phyloP scores from a whole-genome alignment of 2,113 vertebrate species.

The Ancistrus triradiatus region DNA sequence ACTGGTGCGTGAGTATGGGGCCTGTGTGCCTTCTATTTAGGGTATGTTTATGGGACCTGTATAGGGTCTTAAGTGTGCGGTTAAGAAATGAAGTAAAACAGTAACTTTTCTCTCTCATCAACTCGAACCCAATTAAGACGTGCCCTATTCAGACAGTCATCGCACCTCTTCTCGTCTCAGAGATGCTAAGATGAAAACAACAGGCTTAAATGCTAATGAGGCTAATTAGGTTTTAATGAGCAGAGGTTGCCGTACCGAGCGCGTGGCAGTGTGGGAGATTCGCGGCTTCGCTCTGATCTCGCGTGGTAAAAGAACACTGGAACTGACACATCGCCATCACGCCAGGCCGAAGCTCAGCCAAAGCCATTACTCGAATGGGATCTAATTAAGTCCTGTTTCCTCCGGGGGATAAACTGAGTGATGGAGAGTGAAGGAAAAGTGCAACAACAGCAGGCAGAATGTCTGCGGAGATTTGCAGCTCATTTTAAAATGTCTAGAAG shows the following conservation, averaged over 20 bases:
- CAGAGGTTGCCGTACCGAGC: slow-evolving; percentile 23
- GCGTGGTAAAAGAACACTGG: slow-evolving; percentile 23
- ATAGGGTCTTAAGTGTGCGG: not conserved
- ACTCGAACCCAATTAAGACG: slow-evolving; percentile 32
- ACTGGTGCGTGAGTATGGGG: too few relatives aligned
- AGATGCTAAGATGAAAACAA: slow-evolving; percentile 37
- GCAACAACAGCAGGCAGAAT: slow-evolving; percentile 18
- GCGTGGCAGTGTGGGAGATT: not conserved
- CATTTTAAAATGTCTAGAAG: too few relatives aligned
- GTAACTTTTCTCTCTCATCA: slow-evolving; percentile 1
- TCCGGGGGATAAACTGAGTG: slow-evolving; percentile 11
- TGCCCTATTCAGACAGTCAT: slow-evolving; percentile 13
- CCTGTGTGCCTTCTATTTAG: not conserved
- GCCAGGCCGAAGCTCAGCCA: slow-evolving; percentile 22
- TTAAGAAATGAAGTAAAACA: not conserved
- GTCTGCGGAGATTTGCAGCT: too few relatives aligned
- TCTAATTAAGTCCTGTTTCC: slow-evolving; percentile 40
- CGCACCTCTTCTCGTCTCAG: slow-evolving; percentile 24
- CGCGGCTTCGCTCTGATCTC: slow-evolving; percentile 17
- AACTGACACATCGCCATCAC: slow-evolving; percentile 32
- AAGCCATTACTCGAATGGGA: slow-evolving; percentile 13
- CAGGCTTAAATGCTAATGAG: slow-evolving; percentile 42
- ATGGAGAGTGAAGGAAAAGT: slow-evolving; percentile 24
- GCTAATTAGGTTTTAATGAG: slow-evolving; percentile 50
- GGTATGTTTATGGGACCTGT: not conserved